Conservation (phyloP, 2,797 vertebrate genomes). For the Nothura maculosa region DNA sequence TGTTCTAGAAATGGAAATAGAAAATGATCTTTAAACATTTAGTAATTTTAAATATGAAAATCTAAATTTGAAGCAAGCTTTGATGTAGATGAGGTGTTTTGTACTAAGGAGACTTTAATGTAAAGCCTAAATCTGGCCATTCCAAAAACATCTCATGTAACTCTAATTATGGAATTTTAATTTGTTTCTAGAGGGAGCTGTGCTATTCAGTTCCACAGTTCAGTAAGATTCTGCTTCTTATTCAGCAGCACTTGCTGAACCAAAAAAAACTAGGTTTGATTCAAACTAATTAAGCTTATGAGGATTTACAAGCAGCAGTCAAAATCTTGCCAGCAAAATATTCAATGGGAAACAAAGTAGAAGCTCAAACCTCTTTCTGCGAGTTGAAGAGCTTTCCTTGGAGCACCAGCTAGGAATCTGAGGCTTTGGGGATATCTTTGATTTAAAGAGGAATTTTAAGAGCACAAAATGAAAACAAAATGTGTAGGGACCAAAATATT, state of each 20-base stretch:
- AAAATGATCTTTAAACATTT: not conserved
- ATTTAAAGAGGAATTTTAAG: constrained; percentile 49
- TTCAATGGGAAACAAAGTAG: not conserved
- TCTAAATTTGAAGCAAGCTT: not conserved
- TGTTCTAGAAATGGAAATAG: not conserved
- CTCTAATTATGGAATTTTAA: constrained; percentile 16
- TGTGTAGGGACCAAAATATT: constrained; percentile 10
- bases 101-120: not conserved
- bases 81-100: not conserved
- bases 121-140: not conserved
- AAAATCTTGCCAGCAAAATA: constrained; percentile 39
- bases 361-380: not conserved
- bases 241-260: constrained; percentile 20
- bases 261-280: constrained; percentile 23
- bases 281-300: constrained; percentile 52
- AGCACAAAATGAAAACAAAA: constrained; percentile 61
- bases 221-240: constrained; percentile 29
- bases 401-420: not conserved
- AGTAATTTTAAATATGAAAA: not conserved
- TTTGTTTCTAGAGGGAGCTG: constrained; percentile 23
- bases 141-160: not conserved
- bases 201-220: constrained; percentile 30
- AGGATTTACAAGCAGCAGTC: constrained; percentile 51
- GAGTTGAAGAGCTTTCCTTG: constrained; percentile 44
- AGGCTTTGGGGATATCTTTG: constrained; percentile 33